A percentile compares a stretch with the other conserved stretches of the same genome.
phyloP scores from a whole-genome alignment of 2,888 invertebrate species.

The Germaria angustata region DNA sequence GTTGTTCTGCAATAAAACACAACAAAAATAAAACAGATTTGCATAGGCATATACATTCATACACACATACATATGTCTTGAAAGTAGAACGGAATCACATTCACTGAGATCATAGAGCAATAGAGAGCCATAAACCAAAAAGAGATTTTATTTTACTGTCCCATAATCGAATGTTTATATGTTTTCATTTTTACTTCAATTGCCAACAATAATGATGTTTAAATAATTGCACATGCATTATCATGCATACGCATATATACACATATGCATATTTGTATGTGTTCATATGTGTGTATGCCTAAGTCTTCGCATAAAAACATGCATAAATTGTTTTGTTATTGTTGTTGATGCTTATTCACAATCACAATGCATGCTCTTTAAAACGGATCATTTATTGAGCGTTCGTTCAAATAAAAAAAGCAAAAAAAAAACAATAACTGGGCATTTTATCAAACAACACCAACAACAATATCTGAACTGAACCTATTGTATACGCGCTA shows the following conservation, averaged over 20 bases:
- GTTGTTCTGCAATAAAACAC: conserved; percentile 73
- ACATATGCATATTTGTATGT: not conserved
- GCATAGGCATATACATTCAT: not conserved
- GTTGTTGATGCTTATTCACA: not conserved
- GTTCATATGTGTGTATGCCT: too few species aligned
- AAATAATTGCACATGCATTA: not conserved
- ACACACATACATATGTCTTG: not conserved
- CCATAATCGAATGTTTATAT: conserved; percentile 26
- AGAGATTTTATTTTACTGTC: conserved; percentile 29
- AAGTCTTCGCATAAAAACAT: not conserved
- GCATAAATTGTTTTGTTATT: not conserved
- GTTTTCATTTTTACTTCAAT: conserved; percentile 13
- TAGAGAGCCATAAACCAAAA: conserved; percentile 9
- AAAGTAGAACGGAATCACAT: conserved; percentile 60
- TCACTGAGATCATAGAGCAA: conserved; percentile 25
- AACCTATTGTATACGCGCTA: conserved; percentile 38
- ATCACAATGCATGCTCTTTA: conserved; percentile 31
- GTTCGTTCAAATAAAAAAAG: not conserved
- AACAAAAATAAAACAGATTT: not conserved
- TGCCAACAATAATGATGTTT: conserved; percentile 25
- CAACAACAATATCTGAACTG: conserved; percentile 9
- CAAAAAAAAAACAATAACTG: not conserved
- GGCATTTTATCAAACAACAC: conserved; percentile 1
- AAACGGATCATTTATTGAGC: conserved; percentile 21
- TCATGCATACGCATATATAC: not conserved